Percentiles rank a stretch among this genome's conserved stretches.
These are phyloP conservation scores for Tanypteryx hageni DNA, from an alignment of 2,888 invertebrate species.

Conservation along the genomic window DNA sequence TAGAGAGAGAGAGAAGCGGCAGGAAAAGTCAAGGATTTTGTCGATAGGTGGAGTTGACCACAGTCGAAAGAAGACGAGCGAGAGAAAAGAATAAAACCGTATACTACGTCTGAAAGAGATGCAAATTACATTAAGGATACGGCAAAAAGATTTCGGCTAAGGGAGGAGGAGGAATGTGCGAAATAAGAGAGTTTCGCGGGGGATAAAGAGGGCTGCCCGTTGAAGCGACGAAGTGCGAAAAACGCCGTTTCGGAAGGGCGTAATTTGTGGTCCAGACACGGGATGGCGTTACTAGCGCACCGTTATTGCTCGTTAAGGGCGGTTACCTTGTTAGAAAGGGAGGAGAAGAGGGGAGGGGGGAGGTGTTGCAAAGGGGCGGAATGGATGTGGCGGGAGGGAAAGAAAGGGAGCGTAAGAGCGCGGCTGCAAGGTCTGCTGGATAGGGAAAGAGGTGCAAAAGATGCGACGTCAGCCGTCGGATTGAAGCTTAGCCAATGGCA, in stretches of 20 bases:
- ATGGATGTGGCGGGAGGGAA: neutral
- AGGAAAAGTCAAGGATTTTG: neutral
- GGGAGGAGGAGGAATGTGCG: neutral
- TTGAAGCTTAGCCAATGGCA: too few relatives aligned
- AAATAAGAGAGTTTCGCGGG: neutral
- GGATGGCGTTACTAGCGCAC: neutral
- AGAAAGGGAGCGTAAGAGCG: neutral
- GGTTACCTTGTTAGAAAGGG: neutral
- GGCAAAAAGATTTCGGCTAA: neutral
- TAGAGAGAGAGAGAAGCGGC: neutral
- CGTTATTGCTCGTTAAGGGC: neutral
- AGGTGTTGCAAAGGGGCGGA: neutral
- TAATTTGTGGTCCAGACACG: neutral
- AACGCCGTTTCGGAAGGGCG: too few relatives aligned
- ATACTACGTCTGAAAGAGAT: too few relatives aligned
- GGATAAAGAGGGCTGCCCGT: neutral
- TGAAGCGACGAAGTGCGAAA: neutral
- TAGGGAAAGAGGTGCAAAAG: too few relatives aligned
- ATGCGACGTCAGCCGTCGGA: too few relatives aligned
- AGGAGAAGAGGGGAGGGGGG: neutral
- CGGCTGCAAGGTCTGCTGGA: too few relatives aligned
- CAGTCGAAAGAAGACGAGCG: too few relatives aligned
- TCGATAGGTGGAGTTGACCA: too few relatives aligned
- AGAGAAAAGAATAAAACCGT: too few relatives aligned
- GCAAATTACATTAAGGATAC: too few relatives aligned